Conservation (phyloP, 2,888 invertebrate genomes). For the Aleiodes leptofemur region DNA sequence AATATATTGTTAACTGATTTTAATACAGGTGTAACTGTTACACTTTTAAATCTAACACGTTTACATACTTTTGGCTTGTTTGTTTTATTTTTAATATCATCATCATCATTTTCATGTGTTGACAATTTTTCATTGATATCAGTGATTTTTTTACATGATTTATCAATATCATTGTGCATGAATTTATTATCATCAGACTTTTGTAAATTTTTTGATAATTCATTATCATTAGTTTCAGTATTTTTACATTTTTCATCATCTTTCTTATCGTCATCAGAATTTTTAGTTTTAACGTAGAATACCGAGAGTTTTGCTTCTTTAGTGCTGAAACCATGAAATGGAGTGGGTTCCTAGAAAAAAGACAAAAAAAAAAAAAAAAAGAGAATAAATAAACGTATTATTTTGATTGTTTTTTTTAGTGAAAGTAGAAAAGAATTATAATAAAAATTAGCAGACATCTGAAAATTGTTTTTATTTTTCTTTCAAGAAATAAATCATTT, state of each 20-base stretch:
- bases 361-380: constrained; percentile 27
- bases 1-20: constrained; percentile 71
- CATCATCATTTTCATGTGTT: constrained; percentile 36
- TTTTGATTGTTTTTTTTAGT: not conserved
- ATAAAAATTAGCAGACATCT: too few species aligned
- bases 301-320: constrained; percentile 69
- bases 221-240: constrained; percentile 41
- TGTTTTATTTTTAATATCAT: constrained; percentile 52
- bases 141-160: constrained; percentile 45
- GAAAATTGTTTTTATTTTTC: too few species aligned
- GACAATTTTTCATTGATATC: constrained; percentile 49
- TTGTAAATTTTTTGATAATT: constrained; percentile 2
- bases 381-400: not conserved
- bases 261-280: constrained; percentile 62
- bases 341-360: constrained; percentile 69
- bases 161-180: constrained; percentile 16
- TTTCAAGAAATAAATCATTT: too few species aligned
- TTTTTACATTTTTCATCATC: constrained; percentile 48
- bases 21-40: constrained; percentile 65
- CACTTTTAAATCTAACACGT: constrained; percentile 62
- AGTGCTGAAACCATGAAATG: constrained; percentile 74
- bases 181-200: constrained; percentile 15
- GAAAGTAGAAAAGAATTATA: not conserved
- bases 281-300: constrained; percentile 67
- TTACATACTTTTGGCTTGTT: constrained; percentile 57